Evolutionary conservation across 2,113 vertebrate genomes (phyloP).

Genomic region (Capreolus pygargus): DNA sequence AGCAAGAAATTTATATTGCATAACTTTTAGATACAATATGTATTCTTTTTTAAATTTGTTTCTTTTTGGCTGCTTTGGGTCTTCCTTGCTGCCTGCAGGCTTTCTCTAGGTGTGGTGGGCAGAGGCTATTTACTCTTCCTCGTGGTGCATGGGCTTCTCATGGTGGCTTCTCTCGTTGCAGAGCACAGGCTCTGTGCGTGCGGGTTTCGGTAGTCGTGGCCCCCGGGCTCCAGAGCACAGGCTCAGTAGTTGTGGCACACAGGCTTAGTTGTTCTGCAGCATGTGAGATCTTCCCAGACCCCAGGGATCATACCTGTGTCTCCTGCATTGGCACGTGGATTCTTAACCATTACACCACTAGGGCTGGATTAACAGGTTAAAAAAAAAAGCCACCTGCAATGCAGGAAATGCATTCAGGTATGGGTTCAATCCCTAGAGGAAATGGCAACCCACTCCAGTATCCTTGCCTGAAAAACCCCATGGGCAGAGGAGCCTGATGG

Average conservation of each 20-base stretch:
- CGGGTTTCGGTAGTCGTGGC: accelerated
- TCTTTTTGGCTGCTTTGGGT: not conserved
- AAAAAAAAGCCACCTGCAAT: not conserved
- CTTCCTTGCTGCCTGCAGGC: accelerated
- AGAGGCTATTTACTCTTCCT: not conserved
- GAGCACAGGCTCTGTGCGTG: not conserved
- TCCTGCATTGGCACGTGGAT: not conserved
- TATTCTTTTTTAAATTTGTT: not conserved
- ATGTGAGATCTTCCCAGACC: not conserved
- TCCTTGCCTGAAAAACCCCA: not conserved
- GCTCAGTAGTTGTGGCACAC: not conserved
- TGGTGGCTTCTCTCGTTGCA: not conserved
- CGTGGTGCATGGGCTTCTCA: not conserved
- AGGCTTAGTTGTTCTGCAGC: not conserved
- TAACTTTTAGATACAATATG: not conserved
- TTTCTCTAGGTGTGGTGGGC: not conserved
- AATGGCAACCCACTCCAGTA: not conserved
- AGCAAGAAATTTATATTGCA: not conserved
- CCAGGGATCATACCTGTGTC: not conserved
- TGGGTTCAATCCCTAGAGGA: not conserved
- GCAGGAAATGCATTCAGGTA: not conserved
- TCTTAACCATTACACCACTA: not conserved
- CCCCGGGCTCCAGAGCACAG: not conserved
- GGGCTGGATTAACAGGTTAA: not conserved
- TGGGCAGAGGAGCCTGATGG: not conserved